These are phyloP conservation scores for Pseudomyrmex cubaensis DNA, from an alignment of 1,140 invertebrate species.

Conservation along the genomic window DNA sequence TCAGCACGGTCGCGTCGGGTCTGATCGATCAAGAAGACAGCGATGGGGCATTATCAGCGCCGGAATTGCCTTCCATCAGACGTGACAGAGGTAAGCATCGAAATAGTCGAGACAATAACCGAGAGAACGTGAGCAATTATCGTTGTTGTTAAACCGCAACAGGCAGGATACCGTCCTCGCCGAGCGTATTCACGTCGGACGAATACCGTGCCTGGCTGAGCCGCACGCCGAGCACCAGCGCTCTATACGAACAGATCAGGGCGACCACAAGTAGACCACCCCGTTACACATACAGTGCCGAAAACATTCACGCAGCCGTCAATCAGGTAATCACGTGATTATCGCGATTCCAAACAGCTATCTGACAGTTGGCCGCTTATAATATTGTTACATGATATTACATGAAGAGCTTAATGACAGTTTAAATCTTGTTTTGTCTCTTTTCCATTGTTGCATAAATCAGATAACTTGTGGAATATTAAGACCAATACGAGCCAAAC, in stretches of 20 bases:
- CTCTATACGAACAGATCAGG: constrained; percentile 95
- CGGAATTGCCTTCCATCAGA: constrained; percentile 90
- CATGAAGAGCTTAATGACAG: background rate
- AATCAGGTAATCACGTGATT: constrained; percentile 87
- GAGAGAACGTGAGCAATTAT: background rate
- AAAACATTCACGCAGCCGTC: constrained; percentile 93
- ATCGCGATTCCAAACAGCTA: no score
- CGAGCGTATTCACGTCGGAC: constrained; percentile 94
- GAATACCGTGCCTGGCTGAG: constrained; percentile 96
- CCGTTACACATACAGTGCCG: constrained; percentile 94
- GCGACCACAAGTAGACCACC: constrained; percentile 90
- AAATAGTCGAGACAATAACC: constrained; percentile 9
- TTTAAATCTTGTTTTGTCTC: background rate
- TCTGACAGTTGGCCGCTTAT: background rate
- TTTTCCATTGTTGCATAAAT: no score
- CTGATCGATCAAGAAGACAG: constrained; percentile 91
- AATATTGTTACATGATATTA: background rate
- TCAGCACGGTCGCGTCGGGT: constrained; percentile 85
- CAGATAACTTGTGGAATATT: no score
- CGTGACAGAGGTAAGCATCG: constrained; percentile 86
- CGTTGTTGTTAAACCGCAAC: constrained; percentile 34
- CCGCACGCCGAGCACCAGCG: constrained; percentile 95
- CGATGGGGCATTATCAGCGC: constrained; percentile 93
- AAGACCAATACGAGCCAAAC: no score
- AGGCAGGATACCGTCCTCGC: constrained; percentile 88